Evolutionary conservation across 2,113 vertebrate species (phyloP).

Genomic region (Mixornis gularis): DNA sequence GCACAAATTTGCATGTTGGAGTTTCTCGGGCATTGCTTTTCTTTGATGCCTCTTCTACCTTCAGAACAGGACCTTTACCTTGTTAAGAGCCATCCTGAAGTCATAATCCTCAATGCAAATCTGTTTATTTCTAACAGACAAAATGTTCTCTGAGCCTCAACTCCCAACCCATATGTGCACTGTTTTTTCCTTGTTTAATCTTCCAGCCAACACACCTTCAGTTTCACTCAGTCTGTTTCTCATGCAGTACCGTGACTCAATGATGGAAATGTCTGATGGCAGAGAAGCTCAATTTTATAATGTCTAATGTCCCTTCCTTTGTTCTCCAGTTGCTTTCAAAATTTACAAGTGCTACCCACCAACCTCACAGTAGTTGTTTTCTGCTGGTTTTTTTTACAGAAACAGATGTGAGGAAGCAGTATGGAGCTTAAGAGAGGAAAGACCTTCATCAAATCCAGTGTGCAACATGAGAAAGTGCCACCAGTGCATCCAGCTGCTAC

Average conservation of each 20-base stretch:
- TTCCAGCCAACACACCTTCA: not conserved
- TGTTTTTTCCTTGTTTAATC: not conserved
- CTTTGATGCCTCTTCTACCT: not conserved
- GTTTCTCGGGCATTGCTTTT: not conserved
- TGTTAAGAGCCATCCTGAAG: not conserved
- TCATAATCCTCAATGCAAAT: not conserved
- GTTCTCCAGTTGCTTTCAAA: not conserved
- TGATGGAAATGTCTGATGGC: not conserved
- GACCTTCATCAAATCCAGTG: conserved; percentile 77
- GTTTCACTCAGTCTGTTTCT: not conserved
- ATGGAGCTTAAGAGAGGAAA: conserved; percentile 80
- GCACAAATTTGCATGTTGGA: not conserved
- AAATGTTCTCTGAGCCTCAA: not conserved
- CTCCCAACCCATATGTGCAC: not conserved
- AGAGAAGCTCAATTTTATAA: not conserved
- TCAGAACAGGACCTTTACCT: not conserved
- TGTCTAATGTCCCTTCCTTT: not conserved
- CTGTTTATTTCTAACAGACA: not conserved
- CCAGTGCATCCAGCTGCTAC: not conserved
- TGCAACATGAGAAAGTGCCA: conserved; percentile 65
- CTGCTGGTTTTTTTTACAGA: conserved; percentile 46
- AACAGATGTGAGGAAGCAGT: not conserved
- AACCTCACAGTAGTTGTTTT: not conserved
- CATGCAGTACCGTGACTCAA: no score
- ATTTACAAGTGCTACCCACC: not conserved